Evolutionary conservation across 2,113 vertebrate genomes (phyloP).

Genomic region (Podarcis cretensis): DNA sequence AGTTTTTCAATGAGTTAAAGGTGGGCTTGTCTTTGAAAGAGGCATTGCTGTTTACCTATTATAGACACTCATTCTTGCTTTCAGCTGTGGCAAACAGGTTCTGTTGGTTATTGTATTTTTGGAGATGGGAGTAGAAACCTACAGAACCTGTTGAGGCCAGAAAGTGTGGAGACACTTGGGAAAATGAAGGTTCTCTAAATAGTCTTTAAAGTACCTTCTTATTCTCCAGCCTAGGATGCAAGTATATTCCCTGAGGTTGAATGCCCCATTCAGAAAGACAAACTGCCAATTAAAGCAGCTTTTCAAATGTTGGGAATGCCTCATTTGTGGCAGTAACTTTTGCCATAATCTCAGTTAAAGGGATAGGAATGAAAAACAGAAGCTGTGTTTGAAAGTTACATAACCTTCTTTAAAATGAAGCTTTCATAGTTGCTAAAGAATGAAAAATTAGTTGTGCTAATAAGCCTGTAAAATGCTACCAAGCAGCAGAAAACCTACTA

Average conservation of each 20-base stretch:
- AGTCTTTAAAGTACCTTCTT: background rate
- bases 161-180: background rate
- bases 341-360: background rate
- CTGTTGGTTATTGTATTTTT: no score
- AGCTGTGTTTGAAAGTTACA: background rate
- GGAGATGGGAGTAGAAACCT: no score
- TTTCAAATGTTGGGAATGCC: background rate
- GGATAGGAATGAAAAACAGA: background rate
- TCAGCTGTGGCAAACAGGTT: no score
- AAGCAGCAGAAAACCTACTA: background rate
- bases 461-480: slow-evolving; percentile 26
- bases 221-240: background rate
- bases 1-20: no score
- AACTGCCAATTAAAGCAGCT: background rate
- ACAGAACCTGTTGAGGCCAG: background rate
- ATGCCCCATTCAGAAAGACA: slow-evolving; percentile 12
- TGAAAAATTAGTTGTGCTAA: slow-evolving; percentile 32
- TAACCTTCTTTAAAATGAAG: slow-evolving; percentile 2
- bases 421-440: slow-evolving; percentile 29
- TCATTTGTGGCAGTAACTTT: slow-evolving; percentile 1
- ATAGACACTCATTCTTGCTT: no score
- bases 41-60: no score
- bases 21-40: no score
- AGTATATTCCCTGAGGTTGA: slow-evolving; percentile 18
- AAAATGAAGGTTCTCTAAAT: background rate